These are phyloP conservation scores for Sitophilus oryzae DNA, from an alignment of 1,140 invertebrate genomes.

Conservation along the genomic window DNA sequence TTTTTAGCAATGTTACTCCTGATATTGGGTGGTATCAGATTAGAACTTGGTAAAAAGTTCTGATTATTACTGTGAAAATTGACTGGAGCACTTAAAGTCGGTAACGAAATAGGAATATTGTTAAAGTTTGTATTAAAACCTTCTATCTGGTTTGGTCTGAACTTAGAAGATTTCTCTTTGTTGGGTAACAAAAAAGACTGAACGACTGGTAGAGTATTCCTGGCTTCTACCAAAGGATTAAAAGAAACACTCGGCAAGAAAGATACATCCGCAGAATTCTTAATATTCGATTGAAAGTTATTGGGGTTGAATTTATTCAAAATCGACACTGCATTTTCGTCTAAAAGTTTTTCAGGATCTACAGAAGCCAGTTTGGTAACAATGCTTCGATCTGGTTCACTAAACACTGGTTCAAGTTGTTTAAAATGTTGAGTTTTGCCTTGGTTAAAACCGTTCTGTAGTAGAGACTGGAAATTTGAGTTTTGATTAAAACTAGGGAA, in stretches of 20 bases:
- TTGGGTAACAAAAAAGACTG: constrained; percentile 39
- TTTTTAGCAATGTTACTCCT: background rate
- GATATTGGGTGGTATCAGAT: background rate
- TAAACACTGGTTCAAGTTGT: constrained; percentile 21
- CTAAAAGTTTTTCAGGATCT: constrained; percentile 6
- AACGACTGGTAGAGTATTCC: constrained; percentile 34
- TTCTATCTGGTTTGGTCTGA: constrained; percentile 10
- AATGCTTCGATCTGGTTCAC: constrained; percentile 15
- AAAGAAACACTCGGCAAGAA: constrained; percentile 49
- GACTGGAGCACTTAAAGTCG: too few relatives aligned
- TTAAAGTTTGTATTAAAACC: constrained; percentile 1
- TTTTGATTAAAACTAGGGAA: too few relatives aligned
- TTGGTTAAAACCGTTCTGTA: background rate
- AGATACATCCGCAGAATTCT: constrained; percentile 31
- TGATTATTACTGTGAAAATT: background rate
- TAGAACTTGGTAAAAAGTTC: background rate
- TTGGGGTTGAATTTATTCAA: constrained; percentile 11
- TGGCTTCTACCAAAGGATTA: constrained; percentile 28
- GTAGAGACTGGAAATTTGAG: background rate
- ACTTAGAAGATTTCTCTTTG: constrained; percentile 15
- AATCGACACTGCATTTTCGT: background rate
- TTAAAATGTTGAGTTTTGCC: constrained; percentile 17
- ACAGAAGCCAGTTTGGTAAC: constrained; percentile 16
- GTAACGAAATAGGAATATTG: background rate
- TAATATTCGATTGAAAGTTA: constrained; percentile 1